Evolutionary conservation across 2,888 invertebrate genomes (phyloP).

Genomic region (Ophonus ardosiacus): DNA sequence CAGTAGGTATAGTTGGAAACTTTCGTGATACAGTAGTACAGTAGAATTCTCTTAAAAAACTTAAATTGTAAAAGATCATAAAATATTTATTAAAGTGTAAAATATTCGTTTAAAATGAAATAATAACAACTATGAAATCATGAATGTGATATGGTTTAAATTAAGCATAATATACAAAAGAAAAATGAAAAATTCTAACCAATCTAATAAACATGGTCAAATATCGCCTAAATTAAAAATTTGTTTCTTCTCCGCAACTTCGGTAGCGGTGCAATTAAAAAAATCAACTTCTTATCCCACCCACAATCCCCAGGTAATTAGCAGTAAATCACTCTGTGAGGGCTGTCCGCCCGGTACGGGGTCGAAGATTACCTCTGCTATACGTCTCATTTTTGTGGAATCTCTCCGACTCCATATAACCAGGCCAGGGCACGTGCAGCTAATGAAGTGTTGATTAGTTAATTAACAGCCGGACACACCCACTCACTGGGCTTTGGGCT

Average conservation of each 20-base stretch:
- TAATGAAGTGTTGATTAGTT: slow-evolving; percentile 60
- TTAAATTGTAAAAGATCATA: no score
- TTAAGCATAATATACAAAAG: no score
- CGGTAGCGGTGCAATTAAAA: slow-evolving; percentile 35
- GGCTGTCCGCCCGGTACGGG: slow-evolving; percentile 35
- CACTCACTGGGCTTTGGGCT: slow-evolving; percentile 41
- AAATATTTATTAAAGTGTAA: no score
- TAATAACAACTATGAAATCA: no score
- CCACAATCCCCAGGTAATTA: slow-evolving; percentile 49
- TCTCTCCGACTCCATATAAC: slow-evolving; percentile 11
- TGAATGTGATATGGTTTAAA: no score
- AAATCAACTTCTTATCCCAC: slow-evolving; percentile 47
- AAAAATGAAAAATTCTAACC: no score
- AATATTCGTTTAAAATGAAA: no score
- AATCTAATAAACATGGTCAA: no score
- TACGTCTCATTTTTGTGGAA: slow-evolving; percentile 57
- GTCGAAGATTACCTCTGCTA: slow-evolving; percentile 43
- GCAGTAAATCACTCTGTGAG: slow-evolving; percentile 54
- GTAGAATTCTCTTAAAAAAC: no score
- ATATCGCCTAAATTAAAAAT: slow-evolving; percentile 8
- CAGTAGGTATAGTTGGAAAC: no score
- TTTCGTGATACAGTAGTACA: no score
- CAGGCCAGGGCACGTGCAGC: slow-evolving; percentile 39
- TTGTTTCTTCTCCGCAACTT: neutral
- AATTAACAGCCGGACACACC: slow-evolving; percentile 56